Evolutionary conservation across 2,113 vertebrate species (phyloP).

Genomic region (Penelope pileata): DNA sequence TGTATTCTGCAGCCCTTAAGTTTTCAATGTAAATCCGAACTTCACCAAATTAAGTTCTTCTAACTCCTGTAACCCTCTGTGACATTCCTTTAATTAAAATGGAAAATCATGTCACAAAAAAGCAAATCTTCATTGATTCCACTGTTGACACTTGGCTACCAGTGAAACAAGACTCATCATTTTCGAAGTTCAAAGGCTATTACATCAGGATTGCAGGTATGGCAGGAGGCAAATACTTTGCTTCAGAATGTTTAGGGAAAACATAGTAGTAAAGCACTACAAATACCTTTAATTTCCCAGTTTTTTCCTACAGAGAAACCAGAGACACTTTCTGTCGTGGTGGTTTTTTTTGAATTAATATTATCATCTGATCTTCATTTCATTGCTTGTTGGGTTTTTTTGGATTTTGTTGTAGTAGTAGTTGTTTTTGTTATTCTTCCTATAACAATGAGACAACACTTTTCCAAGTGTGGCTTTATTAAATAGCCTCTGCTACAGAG

Average conservation of each 20-base stretch:
- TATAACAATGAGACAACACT: conserved; percentile 8
- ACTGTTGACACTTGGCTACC: not conserved
- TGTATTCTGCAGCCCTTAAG: not conserved
- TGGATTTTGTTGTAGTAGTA: not conserved
- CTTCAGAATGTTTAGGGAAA: not conserved
- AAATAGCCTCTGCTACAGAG: not conserved
- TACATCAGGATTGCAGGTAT: not conserved
- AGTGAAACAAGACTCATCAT: not conserved
- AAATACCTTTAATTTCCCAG: not conserved
- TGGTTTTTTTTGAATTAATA: not conserved
- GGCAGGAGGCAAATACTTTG: not conserved
- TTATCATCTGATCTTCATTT: not conserved
- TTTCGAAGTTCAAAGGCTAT: not conserved
- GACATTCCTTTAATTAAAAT: not conserved
- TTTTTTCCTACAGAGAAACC: not conserved
- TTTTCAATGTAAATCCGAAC: not conserved
- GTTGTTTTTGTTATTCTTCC: not conserved
- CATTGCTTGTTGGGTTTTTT: not conserved
- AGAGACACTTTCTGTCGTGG: not conserved
- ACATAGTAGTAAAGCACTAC: not conserved
- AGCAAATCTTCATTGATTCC: not conserved
- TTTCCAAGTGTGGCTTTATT: not conserved
- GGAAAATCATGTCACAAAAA: not conserved
- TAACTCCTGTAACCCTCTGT: not conserved
- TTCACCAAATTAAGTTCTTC: not conserved